phyloP scores from a whole-genome alignment of 2,113 vertebrate genomes.

The Oceanites oceanicus region DNA sequence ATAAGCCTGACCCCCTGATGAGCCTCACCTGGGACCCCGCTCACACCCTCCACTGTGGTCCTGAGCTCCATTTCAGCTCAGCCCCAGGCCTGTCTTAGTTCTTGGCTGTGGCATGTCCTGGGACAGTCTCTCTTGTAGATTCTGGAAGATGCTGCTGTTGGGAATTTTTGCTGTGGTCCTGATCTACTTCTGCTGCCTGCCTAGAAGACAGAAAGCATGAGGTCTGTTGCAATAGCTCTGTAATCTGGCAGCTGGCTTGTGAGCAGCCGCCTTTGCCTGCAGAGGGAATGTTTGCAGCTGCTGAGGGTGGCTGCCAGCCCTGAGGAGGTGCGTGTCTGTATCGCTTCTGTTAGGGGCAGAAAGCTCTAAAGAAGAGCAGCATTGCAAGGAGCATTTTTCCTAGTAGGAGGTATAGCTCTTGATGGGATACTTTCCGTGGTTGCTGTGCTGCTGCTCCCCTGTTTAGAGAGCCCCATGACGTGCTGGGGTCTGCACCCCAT shows the following conservation, averaged over 20 bases:
- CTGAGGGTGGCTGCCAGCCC: not conserved
- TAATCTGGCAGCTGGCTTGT: rapidly evolving
- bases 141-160: rapidly evolving
- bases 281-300: not conserved
- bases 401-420: rapidly evolving
- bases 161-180: rapidly evolving
- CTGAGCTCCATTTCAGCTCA: not conserved
- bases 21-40: not conserved
- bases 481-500: rapidly evolving
- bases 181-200: rapidly evolving
- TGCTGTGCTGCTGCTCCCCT: not conserved
- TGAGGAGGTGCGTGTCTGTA: rapidly evolving
- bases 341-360: rapidly evolving
- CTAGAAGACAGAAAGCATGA: rapidly evolving
- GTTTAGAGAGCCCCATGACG: rapidly evolving
- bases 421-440: rapidly evolving
- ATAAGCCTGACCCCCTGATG: rapidly evolving
- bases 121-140: rapidly evolving
- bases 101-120: rapidly evolving
- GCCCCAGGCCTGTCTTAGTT: rapidly evolving
- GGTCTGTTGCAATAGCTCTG: not conserved
- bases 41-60: not conserved
- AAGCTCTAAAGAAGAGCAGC: not conserved
- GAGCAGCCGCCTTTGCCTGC: rapidly evolving
- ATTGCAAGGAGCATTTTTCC: rapidly evolving